Evolutionary conservation across 2,888 invertebrate species (phyloP), one percentile per base, ranked within the genome.

Genomic region (Euphydryas editha): DNA sequence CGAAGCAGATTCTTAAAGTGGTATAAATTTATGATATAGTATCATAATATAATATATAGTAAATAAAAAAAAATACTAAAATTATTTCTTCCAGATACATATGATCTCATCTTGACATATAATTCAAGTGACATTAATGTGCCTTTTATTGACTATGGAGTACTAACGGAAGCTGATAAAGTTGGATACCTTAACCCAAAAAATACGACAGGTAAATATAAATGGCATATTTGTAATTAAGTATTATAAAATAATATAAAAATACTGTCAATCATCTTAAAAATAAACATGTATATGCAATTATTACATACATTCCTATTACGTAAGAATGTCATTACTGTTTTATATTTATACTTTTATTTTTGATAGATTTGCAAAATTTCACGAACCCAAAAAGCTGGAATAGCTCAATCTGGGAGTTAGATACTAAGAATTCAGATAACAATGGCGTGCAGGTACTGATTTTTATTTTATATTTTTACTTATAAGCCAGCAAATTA

Each of bases 391-490:
- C 77, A 6, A 72, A 20, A 55, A 71, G 62, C 63, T 77, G 77
- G 77, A 37, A 2, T 0, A 44, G 46, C 7, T 30, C 59, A 24
- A 59, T 73, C 37, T 75, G 72, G 71, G 69, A 77, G 36, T 54
- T 67, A n/a, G 68, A 69, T 11, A 5, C 54, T n/a, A 17, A 47
- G 0, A 56, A 70, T 44, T 15, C 54, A 13, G 62, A 67, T 2
- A 75, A 75, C 57, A 75, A 74, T 49, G 75, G 73, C n/a, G 71
- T 75, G 58, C 67, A 74, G 70, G 75, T 74, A 51, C 37, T 44
- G 42, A 36, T n/a, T 5, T 4, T n/a, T 10, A 6, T 20, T 51
- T 13, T 64, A 44, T 8, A n/a, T 15, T 0, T n/a, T 24, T n/a
- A 18, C 0, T 4, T n/a, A n/a, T n/a, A n/a, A n/a, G n/a, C n/a